Conservation (phyloP, 2,113 vertebrate genomes). For the Arizona elegans region DNA sequence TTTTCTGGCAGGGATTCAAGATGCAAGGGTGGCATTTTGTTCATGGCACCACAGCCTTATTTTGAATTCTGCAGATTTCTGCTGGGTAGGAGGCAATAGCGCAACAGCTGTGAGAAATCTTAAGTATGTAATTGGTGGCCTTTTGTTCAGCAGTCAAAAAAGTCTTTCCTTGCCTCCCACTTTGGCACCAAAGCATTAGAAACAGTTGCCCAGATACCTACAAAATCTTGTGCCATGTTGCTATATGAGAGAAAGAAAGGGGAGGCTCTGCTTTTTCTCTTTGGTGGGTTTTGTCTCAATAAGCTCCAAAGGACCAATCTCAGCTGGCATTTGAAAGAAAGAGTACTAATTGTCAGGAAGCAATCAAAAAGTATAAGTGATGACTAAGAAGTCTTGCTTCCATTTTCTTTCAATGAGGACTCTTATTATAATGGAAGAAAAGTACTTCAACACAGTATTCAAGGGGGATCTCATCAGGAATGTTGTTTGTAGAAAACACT, state of each 20-base stretch:
- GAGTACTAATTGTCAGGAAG: background rate
- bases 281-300: constrained; percentile 3
- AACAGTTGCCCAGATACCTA: constrained; percentile 67
- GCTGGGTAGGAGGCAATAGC: constrained; percentile 23
- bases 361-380: background rate
- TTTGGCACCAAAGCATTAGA: constrained; percentile 58
- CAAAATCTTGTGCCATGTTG: constrained; percentile 50
- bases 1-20: background rate
- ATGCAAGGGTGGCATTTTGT: background rate
- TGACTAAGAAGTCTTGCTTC: constrained; percentile 23
- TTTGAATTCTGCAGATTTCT: constrained; percentile 23
- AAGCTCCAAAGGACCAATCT: background rate
- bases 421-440: background rate
- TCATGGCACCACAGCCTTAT: background rate
- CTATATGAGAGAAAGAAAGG: constrained; percentile 19
- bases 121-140: constrained; percentile 45
- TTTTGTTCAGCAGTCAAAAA: constrained; percentile 63
- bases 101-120: constrained; percentile 32
- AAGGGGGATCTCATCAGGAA: background rate
- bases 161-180: constrained; percentile 53
- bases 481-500: background rate
- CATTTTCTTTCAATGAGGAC: background rate
- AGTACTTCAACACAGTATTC: background rate
- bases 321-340: constrained; percentile 3
- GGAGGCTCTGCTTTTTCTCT: constrained; percentile 26